A percentile compares a stretch with the other conserved stretches of the same genome.
Evolutionary conservation across 2,888 invertebrate species (phyloP).

Genomic region (Ephialtes manifestator): DNA sequence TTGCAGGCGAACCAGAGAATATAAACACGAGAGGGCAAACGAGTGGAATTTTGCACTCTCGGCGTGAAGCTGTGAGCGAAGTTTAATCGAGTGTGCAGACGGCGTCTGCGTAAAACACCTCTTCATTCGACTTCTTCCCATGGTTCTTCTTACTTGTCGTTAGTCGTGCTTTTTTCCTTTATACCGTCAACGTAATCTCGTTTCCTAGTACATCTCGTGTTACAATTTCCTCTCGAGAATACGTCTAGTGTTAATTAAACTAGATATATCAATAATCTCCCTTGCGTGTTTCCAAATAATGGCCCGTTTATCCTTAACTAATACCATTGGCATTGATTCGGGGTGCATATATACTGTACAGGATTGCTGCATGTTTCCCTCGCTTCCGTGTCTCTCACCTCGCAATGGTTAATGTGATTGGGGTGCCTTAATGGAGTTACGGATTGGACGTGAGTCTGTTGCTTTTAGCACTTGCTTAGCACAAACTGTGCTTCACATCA

Average conservation of each 20-base stretch:
- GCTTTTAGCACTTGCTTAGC: constrained; percentile 16
- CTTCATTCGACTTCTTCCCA: constrained; percentile 41
- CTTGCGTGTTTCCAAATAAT: constrained; percentile 3
- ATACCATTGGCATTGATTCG: constrained; percentile 58
- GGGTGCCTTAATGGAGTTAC: constrained; percentile 45
- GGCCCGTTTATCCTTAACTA: constrained; percentile 38
- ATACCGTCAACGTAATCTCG: constrained; percentile 32
- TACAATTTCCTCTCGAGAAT: neutral
- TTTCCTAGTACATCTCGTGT: neutral
- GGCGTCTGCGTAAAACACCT: constrained; percentile 58
- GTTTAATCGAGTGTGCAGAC: constrained; percentile 67
- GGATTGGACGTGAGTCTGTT: constrained; percentile 4
- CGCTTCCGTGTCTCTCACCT: constrained; percentile 25
- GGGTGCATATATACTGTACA: constrained; percentile 35
- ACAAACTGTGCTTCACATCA: neutral
- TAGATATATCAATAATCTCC: constrained; percentile 2
- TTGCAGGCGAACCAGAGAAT: constrained; percentile 28
- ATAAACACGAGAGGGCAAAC: constrained; percentile 44
- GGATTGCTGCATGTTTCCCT: neutral
- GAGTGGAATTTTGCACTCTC: constrained; percentile 62
- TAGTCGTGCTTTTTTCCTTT: constrained; percentile 14
- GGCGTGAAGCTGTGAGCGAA: constrained; percentile 64
- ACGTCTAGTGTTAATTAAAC: neutral
- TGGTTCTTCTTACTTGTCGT: constrained; percentile 18
- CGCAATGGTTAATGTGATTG: constrained; percentile 46